Conservation (phyloP, 2,888 invertebrate species). For the Ashinkailepas kermadecensis region DNA sequence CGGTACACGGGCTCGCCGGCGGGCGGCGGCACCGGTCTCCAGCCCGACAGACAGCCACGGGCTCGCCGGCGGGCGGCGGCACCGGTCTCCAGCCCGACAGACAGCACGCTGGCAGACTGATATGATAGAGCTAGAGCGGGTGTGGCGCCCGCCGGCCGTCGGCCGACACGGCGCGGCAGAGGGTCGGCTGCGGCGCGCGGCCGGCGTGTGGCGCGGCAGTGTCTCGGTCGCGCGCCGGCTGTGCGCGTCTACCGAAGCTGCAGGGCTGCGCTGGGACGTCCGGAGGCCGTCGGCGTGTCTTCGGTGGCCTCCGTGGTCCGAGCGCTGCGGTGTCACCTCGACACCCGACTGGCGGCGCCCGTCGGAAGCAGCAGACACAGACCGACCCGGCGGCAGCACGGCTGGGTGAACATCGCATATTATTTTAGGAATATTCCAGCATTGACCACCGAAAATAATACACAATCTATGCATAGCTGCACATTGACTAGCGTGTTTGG, state of each 20-base stretch:
- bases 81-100: neutral
- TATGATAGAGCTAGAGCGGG: neutral
- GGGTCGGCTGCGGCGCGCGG: too few species aligned
- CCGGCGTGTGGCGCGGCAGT: too few species aligned
- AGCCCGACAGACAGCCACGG: neutral
- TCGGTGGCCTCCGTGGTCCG: too few species aligned
- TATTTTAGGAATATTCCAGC: constrained; percentile 1
- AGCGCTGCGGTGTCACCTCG: too few species aligned
- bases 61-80: neutral
- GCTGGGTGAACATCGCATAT: constrained; percentile 15
- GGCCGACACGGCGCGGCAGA: neutral
- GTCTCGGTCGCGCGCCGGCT: too few species aligned
- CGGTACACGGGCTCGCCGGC: neutral
- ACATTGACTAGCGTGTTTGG: constrained; percentile 1
- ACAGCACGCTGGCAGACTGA: neutral
- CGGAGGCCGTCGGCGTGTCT: too few species aligned
- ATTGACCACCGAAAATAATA: neutral
- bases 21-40: neutral
- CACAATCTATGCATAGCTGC: neutral
- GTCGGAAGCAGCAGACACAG: neutral
- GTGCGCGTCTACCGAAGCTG: too few species aligned
- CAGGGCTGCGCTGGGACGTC: too few species aligned
- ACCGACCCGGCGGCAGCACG: neutral
- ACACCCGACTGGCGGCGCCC: too few species aligned
- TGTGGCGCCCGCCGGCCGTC: neutral